Evolutionary conservation across 2,888 invertebrate genomes (phyloP).

Genomic region (Drosophila mercatorum): DNA sequence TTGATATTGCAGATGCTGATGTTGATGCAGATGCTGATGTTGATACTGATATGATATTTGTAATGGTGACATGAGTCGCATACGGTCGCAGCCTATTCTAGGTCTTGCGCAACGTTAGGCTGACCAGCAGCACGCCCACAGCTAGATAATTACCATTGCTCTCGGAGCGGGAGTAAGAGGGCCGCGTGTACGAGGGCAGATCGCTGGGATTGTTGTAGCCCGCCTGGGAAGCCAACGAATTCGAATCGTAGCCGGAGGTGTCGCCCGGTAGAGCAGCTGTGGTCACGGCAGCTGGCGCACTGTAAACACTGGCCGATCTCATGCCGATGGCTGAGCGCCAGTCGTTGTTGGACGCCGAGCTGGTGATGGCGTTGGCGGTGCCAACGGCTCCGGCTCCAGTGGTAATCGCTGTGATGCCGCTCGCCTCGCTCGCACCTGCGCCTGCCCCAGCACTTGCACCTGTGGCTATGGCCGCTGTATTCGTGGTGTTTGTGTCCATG

Average conservation of each 20-base stretch:
- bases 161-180: conserved; percentile 83
- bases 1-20: conserved; percentile 23
- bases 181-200: conserved; percentile 81
- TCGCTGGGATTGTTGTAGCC: conserved; percentile 79
- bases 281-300: conserved; percentile 82
- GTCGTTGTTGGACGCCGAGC: conserved; percentile 65
- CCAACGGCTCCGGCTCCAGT: conserved; percentile 56
- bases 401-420: conserved; percentile 64
- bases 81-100: conserved; percentile 30
- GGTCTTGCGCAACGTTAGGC: conserved; percentile 79
- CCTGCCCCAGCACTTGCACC: conserved; percentile 27
- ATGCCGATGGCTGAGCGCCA: conserved; percentile 74
- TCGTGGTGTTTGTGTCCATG: conserved; percentile 79
- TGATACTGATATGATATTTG: conserved; percentile 40
- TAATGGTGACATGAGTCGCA: conserved; percentile 33
- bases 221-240: conserved; percentile 78
- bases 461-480: conserved; percentile 54
- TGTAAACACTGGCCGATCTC: conserved; percentile 82
- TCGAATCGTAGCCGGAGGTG: conserved; percentile 79
- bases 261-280: conserved; percentile 74
- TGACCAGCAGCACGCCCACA: conserved; percentile 82
- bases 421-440: conserved; percentile 57
- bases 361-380: conserved; percentile 56
- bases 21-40: conserved; percentile 29
- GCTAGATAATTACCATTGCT: conserved; percentile 84